Evolutionary conservation across 2,113 vertebrate species (phyloP).

Genomic region (Lontra canadensis): DNA sequence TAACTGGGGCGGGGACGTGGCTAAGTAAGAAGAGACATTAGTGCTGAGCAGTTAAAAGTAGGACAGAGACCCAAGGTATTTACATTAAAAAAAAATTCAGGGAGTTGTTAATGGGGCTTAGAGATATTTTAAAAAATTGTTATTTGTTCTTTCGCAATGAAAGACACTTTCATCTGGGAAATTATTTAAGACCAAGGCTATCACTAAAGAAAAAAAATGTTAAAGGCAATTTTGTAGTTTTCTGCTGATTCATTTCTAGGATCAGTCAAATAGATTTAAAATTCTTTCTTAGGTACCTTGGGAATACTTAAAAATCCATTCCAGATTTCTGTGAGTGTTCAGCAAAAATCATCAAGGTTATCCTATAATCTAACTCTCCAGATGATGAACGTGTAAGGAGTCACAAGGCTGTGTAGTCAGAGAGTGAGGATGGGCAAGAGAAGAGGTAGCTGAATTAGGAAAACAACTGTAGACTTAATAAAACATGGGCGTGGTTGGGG

Average conservation of each 20-base stretch:
- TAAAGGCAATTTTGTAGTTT: slow-evolving; percentile 6
- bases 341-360: slow-evolving; percentile 1
- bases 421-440: not conserved
- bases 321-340: not conserved
- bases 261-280: not conserved
- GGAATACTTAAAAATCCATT: slow-evolving; percentile 44
- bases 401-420: not conserved
- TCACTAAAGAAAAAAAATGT: not conserved
- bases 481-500: not conserved
- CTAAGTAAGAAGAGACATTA: not conserved
- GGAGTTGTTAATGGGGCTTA: not conserved
- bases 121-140: not conserved
- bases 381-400: not conserved
- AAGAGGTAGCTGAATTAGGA: not conserved
- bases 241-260: slow-evolving; percentile 47
- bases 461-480: not conserved
- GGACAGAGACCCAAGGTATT: not conserved
- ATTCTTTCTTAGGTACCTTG: not conserved
- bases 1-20: rapidly evolving
- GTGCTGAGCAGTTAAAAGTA: not conserved
- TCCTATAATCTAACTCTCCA: slow-evolving; percentile 9
- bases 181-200: not conserved
- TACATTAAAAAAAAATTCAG: not conserved
- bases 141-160: slow-evolving; percentile 4
- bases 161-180: not conserved